Evolutionary conservation across 2,797 vertebrate species (phyloP), one percentile per base, ranked within the genome.

Genomic region (Neosilurus mollespiculum): DNA sequence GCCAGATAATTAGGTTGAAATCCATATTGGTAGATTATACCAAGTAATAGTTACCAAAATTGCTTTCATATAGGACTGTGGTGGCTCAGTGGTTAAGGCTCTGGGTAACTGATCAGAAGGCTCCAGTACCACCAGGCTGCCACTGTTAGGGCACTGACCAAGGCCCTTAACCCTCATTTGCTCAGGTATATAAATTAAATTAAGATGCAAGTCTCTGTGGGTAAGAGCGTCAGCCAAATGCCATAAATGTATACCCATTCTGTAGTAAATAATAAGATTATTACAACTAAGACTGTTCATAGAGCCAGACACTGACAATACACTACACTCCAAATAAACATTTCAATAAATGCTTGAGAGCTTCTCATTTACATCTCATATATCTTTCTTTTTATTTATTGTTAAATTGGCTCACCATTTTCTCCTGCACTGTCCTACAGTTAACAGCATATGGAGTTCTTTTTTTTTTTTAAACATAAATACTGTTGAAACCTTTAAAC

Each of bases 361-460:
- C 26, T 65, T 65, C 62, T 65, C 62, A 65, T 30, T 65, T 26
- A 8, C 14, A 26, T 26, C n/a, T 62, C 22, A 64, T 24, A 64
- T 26, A 12, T 70, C 37, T 70, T 69, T 70, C 1, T n/a, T 70
- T 70, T 70, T 70, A n/a, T 43, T 43, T 70, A 49, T 14, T 43
- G 15, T 37, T 34, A 20, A 34, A 14, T 34, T 43, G 8, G 20
- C 18, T 49, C 2, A 4, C 22, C 9, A 0, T 69, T 43, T 49
- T 49, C 37, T 49, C 9, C 67, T 69, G 12, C 15, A 20, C 4
- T 43, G 34, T 69, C 34, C 66, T 37, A 43, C 37, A 51, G 22
- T 51, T 71, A 30, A 18, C 16, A 20, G 9, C 53, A 56, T 75
- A 89, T 88, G 88, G 69, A 90, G 89, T 90, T 83, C 67, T 7